These are phyloP conservation scores for Drosophila santomea DNA, from an alignment of 1,140 invertebrate species.

Conservation along the genomic window DNA sequence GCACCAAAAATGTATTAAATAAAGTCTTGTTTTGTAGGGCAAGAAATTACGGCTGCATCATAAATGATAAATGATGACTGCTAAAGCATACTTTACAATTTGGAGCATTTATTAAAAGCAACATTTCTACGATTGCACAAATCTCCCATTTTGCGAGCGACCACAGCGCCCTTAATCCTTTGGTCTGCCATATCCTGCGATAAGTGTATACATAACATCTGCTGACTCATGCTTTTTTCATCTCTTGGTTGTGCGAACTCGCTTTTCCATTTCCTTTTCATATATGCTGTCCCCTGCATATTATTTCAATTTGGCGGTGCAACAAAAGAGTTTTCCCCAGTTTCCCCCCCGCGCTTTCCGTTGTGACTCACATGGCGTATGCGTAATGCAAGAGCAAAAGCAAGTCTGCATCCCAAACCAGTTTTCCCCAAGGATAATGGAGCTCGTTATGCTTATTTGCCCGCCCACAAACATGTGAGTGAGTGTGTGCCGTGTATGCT, in stretches of 20 bases:
- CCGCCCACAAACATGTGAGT: constrained; percentile 18
- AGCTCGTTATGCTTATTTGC: constrained; percentile 78
- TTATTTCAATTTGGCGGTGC: constrained; percentile 82
- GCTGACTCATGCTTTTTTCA: constrained; percentile 51
- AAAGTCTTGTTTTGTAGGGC: neutral
- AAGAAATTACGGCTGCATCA: too few species aligned
- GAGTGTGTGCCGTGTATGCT: constrained; percentile 2
- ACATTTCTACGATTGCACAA: neutral
- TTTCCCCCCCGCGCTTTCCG: constrained; percentile 38
- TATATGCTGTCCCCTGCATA: constrained; percentile 74
- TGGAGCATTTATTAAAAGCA: neutral
- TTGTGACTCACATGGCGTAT: constrained; percentile 60
- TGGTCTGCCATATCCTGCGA: constrained; percentile 15
- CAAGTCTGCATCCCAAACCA: constrained; percentile 37
- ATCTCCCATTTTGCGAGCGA: neutral
- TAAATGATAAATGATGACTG: neutral
- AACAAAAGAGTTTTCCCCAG: constrained; percentile 69
- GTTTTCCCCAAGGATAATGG: constrained; percentile 74
- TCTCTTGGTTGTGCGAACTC: constrained; percentile 8
- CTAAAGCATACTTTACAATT: neutral
- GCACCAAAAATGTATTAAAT: neutral
- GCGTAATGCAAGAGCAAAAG: constrained; percentile 47
- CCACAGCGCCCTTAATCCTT: constrained; percentile 19
- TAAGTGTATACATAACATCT: constrained; percentile 22
- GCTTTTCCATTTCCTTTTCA: constrained; percentile 39